phyloP scores from a whole-genome alignment of 2,888 invertebrate genomes.

The Epinotia bilunana region DNA sequence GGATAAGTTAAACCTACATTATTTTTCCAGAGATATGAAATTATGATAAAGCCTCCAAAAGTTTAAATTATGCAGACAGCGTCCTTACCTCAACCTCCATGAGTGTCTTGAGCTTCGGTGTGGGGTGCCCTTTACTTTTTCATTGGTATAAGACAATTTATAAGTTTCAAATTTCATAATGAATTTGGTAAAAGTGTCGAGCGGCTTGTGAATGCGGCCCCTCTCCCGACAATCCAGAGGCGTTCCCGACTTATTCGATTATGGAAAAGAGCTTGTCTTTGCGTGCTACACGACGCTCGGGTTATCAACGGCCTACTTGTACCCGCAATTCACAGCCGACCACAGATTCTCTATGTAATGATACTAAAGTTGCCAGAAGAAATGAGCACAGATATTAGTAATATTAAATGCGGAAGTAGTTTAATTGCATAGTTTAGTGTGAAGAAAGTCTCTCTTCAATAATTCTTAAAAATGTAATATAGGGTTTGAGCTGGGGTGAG shows the following conservation, averaged over 20 bases:
- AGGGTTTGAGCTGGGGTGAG: too few relatives aligned
- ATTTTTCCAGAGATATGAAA: neutral
- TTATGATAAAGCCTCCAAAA: slow-evolving; percentile 16
- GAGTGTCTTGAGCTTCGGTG: slow-evolving; percentile 24
- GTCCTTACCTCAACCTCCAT: slow-evolving; percentile 15
- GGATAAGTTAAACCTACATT: neutral
- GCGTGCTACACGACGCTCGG: slow-evolving; percentile 23
- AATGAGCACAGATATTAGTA: too few relatives aligned
- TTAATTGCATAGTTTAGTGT: too few relatives aligned
- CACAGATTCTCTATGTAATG: too few relatives aligned
- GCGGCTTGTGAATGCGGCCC: slow-evolving; percentile 45
- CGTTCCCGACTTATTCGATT: slow-evolving; percentile 60
- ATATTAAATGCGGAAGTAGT: too few relatives aligned
- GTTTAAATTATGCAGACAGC: slow-evolving; percentile 26
- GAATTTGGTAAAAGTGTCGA: slow-evolving; percentile 39
- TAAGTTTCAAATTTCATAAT: slow-evolving; percentile 36
- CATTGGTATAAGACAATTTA: slow-evolving; percentile 36
- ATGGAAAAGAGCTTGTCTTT: slow-evolving; percentile 54
- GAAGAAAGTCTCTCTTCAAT: too few relatives aligned
- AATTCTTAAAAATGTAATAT: too few relatives aligned
- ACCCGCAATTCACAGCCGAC: neutral
- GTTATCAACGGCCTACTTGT: slow-evolving; percentile 26
- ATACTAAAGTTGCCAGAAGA: too few relatives aligned
- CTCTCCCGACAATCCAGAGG: slow-evolving; percentile 49
- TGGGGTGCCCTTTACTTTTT: slow-evolving; percentile 8